Evolutionary conservation across 2,113 vertebrate species (phyloP).

Genomic region (Galeopterus variegatus): DNA sequence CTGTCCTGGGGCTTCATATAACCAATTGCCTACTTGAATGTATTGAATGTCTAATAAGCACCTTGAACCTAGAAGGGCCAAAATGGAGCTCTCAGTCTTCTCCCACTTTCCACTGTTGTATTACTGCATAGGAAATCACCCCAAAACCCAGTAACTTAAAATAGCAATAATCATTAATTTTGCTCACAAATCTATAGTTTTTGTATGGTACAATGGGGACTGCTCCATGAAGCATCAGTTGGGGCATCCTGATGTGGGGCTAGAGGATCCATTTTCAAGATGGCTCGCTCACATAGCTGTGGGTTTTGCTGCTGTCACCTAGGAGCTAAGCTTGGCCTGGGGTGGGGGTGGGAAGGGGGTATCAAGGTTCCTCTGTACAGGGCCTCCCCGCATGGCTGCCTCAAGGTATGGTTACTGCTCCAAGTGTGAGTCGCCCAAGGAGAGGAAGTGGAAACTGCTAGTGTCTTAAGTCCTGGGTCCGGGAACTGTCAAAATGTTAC

Average conservation of each 20-base stretch:
- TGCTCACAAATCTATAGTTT: constrained; percentile 11
- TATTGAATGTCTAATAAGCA: not conserved
- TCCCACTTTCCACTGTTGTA: not conserved
- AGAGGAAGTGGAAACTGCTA: not conserved
- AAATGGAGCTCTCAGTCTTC: not conserved
- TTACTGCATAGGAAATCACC: not conserved
- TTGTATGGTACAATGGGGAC: not conserved
- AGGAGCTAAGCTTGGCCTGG: not conserved
- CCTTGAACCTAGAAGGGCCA: not conserved
- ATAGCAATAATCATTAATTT: not conserved
- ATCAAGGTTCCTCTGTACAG: not conserved
- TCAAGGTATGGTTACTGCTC: not conserved
- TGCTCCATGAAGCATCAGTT: not conserved
- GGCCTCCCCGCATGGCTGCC: not conserved
- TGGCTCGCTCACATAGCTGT: not conserved
- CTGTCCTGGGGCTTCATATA: not conserved
- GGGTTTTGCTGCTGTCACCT: not conserved
- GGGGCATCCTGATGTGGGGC: not conserved
- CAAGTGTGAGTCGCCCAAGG: not conserved
- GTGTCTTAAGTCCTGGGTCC: not conserved
- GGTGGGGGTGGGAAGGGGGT: fast-evolving
- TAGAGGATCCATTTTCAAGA: not conserved
- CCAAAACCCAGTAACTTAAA: not conserved
- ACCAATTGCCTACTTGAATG: not conserved
- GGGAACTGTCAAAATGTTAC: not conserved